These are phyloP conservation scores for Pachycephus smyrnensis DNA, from an alignment of 2,888 invertebrate genomes.

Conservation along the genomic window DNA sequence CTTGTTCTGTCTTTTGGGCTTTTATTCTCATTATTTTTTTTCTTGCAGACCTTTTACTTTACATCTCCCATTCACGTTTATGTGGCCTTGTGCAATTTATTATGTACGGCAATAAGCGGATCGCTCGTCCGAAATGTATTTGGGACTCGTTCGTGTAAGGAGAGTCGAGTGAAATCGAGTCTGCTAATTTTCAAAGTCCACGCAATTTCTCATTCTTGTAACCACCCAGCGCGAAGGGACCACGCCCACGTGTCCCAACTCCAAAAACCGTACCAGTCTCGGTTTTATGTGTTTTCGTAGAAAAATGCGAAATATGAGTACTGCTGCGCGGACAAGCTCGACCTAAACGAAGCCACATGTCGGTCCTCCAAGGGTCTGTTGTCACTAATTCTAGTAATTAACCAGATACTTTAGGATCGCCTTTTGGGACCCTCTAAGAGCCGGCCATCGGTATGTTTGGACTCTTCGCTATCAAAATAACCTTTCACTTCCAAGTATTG, in stretches of 20 bases:
- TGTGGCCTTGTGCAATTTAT: background rate
- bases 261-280: background rate
- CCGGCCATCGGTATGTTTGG: conserved; percentile 24
- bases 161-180: background rate
- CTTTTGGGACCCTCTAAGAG: background rate
- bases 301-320: conserved; percentile 40
- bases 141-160: background rate
- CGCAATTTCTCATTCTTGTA: conserved; percentile 1
- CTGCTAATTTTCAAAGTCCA: conserved; percentile 9
- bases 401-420: conserved; percentile 39
- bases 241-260: conserved; percentile 11
- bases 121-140: background rate
- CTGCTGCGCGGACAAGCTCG: conserved; percentile 18
- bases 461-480: conserved; percentile 32
- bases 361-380: conserved; percentile 26
- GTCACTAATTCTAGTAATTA: conserved; percentile 56
- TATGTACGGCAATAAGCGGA: background rate
- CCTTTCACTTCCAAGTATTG: conserved; percentile 14
- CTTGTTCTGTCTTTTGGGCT: background rate
- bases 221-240: conserved; percentile 6
- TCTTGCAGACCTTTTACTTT: background rate
- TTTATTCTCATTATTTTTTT: background rate
- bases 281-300: conserved; percentile 49
- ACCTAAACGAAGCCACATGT: conserved; percentile 43
- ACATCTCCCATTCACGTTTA: background rate